Conservation (phyloP, 2,888 invertebrate genomes). For the Diarsia brunnea region DNA sequence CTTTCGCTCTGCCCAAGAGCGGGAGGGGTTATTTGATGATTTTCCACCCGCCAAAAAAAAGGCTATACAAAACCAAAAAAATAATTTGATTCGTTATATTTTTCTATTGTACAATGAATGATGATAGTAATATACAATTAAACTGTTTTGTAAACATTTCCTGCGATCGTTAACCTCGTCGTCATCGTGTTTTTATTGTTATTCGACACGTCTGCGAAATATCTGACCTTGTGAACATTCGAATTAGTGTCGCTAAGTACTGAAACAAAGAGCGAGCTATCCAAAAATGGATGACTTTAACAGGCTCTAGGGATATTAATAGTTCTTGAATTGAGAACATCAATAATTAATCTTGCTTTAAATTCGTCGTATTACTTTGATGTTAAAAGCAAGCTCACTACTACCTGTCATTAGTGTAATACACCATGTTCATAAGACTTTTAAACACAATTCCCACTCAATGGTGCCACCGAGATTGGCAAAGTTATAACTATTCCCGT, state of each 20-base stretch:
- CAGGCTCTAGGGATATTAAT: neutral
- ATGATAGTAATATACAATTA: neutral
- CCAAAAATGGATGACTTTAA: neutral
- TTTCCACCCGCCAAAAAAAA: too few species aligned
- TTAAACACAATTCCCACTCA: constrained; percentile 17
- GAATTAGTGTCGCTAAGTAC: neutral
- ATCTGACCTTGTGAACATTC: neutral
- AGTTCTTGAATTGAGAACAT: neutral
- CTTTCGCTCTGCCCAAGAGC: too few species aligned
- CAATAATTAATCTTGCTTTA: neutral
- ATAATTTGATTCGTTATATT: neutral
- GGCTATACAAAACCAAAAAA: too few species aligned
- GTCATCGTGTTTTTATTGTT: neutral
- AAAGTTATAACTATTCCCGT: constrained; percentile 47
- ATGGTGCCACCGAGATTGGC: constrained; percentile 32
- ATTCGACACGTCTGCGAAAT: neutral
- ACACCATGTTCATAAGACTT: constrained; percentile 12
- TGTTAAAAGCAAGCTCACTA: neutral
- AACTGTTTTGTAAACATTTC: neutral
- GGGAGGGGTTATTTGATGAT: too few species aligned
- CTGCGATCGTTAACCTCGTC: neutral
- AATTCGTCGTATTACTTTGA: neutral
- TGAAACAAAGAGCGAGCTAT: neutral
- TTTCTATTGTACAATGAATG: too few species aligned
- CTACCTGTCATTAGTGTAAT: neutral